Percentiles rank a stretch among this genome's conserved stretches.
These are phyloP conservation scores for Apogon talboti DNA, from an alignment of 2,797 vertebrate genomes.

Conservation along the genomic window DNA sequence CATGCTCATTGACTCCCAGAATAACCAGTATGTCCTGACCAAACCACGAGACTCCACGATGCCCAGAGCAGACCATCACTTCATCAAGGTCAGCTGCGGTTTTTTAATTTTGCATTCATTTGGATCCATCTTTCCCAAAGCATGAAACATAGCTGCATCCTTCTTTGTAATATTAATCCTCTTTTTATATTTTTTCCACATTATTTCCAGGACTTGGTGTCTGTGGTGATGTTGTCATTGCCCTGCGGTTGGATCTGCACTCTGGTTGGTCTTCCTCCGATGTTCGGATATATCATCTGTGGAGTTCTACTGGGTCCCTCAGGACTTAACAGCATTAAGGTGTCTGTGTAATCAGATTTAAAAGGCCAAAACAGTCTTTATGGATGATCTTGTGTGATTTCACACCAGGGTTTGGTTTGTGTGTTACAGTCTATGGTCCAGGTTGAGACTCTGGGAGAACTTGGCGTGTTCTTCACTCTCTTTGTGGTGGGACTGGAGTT, in stretches of 20 bases:
- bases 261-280: constrained; percentile 90
- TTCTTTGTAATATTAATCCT: too few species aligned
- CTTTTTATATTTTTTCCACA: accelerated
- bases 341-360: constrained; percentile 59
- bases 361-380: background rate
- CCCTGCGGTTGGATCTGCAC: constrained; percentile 97
- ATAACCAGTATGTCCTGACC: constrained; percentile 97
- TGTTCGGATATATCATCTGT: constrained; percentile 97
- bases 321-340: constrained; percentile 96
- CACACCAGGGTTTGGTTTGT: constrained; percentile 14
- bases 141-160: background rate
- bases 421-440: constrained; percentile 93
- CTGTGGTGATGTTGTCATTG: constrained; percentile 93
- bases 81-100: constrained; percentile 90
- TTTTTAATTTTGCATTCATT: background rate
- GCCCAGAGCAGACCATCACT: constrained; percentile 94
- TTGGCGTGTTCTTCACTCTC: constrained; percentile 97
- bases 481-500: constrained; percentile 98
- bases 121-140: background rate
- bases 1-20: constrained; percentile 99
- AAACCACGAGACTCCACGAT: constrained; percentile 97
- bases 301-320: constrained; percentile 98
- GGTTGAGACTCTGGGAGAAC: constrained; percentile 95
- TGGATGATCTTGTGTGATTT: background rate
- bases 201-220: constrained; percentile 90